phyloP scores from a whole-genome alignment of 2,888 invertebrate species.

The Tiliacea citrago region DNA sequence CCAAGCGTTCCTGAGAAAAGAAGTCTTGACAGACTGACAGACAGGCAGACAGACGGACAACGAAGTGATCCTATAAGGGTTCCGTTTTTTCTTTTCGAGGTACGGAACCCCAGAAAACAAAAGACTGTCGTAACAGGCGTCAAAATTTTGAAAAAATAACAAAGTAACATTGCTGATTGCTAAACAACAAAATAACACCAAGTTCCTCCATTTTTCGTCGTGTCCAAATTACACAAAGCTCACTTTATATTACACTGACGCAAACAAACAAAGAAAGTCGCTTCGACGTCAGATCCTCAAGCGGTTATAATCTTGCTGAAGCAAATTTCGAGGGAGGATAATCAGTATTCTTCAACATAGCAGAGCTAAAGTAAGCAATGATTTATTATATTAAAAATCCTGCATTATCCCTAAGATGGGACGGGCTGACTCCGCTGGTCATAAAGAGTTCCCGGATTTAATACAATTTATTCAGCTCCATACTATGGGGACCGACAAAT shows the following conservation, averaged over 20 bases:
- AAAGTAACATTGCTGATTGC: constrained; percentile 30
- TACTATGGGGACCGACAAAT: constrained; percentile 88
- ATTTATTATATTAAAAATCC: constrained; percentile 85
- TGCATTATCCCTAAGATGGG: constrained; percentile 78
- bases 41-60: too few species aligned
- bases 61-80: too few species aligned
- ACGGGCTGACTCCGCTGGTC: constrained; percentile 85
- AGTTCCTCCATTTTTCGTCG: constrained; percentile 49
- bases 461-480: constrained; percentile 88
- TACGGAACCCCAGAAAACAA: not conserved
- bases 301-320: constrained; percentile 64
- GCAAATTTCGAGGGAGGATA: constrained; percentile 67
- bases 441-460: constrained; percentile 88
- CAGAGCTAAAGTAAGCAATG: constrained; percentile 75
- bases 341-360: constrained; percentile 70
- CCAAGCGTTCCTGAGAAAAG: too few species aligned
- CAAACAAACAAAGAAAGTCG: constrained; percentile 58
- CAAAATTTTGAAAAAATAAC: not conserved
- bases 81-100: too few species aligned
- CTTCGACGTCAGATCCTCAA: constrained; percentile 52
- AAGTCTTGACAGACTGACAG: too few species aligned
- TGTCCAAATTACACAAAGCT: constrained; percentile 61
- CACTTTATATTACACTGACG: constrained; percentile 52
- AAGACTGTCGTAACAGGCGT: not conserved
- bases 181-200: constrained; percentile 40